These are phyloP conservation scores for Odontocerum albicorne DNA, from an alignment of 2,888 invertebrate genomes.

Conservation along the genomic window DNA sequence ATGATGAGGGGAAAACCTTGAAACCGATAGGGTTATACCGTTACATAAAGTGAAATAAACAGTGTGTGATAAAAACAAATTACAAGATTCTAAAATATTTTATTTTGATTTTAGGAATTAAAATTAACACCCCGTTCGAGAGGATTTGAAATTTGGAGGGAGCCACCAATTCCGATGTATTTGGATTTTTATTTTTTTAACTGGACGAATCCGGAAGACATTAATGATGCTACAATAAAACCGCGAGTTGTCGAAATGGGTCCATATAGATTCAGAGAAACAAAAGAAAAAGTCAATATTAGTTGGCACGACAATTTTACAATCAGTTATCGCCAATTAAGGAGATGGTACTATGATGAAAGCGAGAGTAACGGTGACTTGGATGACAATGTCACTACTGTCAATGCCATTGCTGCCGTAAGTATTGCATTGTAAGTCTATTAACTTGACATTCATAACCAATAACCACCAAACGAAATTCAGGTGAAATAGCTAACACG, in stretches of 20 bases:
- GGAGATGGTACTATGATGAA: constrained; percentile 71
- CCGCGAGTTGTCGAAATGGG: constrained; percentile 60
- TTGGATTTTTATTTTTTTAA: constrained; percentile 75
- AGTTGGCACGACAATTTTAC: constrained; percentile 73
- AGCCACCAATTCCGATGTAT: constrained; percentile 62
- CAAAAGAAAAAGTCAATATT: constrained; percentile 72
- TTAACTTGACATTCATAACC: no score
- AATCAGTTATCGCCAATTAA: constrained; percentile 68
- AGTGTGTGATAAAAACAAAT: no score
- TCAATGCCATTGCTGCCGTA: constrained; percentile 80
- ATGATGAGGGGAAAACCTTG: no score
- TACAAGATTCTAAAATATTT: background rate
- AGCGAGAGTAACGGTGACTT: constrained; percentile 68
- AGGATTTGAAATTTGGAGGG: constrained; percentile 71
- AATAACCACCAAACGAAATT: no score
- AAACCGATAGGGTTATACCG: no score
- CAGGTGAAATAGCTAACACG: no score
- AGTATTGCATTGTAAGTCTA: no score
- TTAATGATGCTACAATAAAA: constrained; percentile 57
- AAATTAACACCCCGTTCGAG: constrained; percentile 61
- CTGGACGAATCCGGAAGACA: constrained; percentile 76
- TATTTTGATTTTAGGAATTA: constrained; percentile 58
- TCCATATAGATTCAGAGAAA: constrained; percentile 68
- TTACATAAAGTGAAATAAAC: no score
- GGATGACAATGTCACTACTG: constrained; percentile 67